Conservation (phyloP, 2,888 invertebrate genomes). For the Eristalinus aeneus region DNA sequence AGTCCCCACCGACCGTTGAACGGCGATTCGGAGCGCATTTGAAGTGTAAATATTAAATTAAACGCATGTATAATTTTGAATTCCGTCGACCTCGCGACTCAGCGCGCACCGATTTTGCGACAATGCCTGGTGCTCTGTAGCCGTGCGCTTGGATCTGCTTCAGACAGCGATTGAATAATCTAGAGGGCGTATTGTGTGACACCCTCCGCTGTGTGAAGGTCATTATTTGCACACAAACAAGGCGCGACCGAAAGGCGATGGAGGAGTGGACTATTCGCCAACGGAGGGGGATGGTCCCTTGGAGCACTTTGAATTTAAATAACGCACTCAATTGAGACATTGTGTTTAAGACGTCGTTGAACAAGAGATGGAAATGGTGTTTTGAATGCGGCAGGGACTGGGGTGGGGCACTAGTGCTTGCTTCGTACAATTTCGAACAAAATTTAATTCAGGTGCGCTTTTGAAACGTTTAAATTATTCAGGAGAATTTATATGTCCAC, state of each 20-base stretch:
- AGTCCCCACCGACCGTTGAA: background rate
- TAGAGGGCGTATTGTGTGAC: background rate
- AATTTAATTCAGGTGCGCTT: no score
- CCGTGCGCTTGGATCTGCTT: background rate
- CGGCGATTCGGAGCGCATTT: slow-evolving; percentile 25
- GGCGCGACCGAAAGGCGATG: background rate
- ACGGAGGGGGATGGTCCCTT: background rate
- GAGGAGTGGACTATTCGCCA: background rate
- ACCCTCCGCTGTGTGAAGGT: background rate
- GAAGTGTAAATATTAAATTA: slow-evolving; percentile 47
- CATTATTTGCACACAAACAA: background rate
- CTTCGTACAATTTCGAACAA: no score
- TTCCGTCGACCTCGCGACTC: background rate
- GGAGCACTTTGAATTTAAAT: background rate
- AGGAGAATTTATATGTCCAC: no score
- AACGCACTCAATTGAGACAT: background rate
- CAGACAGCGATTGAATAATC: background rate
- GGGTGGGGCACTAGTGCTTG: no score
- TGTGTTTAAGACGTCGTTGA: background rate
- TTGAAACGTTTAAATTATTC: no score
- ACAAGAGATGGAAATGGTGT: background rate
- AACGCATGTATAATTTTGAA: slow-evolving; percentile 22
- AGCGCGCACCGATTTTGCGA: slow-evolving; percentile 16
- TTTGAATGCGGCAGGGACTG: no score
- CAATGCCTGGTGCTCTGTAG: background rate